Conservation (phyloP, 2,113 vertebrate genomes). For the Stictonetta naevosa region DNA sequence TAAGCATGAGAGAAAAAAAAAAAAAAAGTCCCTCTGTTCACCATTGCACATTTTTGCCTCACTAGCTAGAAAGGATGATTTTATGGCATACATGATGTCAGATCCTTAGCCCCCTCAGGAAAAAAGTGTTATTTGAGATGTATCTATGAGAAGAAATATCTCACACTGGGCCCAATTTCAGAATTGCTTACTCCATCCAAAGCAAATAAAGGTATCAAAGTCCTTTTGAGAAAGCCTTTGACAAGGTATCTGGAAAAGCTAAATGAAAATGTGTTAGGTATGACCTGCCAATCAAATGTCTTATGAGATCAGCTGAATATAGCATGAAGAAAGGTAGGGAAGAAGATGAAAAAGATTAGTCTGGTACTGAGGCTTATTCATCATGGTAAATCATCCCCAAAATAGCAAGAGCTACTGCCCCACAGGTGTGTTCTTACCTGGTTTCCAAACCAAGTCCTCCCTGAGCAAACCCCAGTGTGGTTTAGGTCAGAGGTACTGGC, state of each 20-base stretch:
- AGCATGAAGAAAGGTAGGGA: background rate
- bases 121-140: background rate
- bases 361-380: accelerated
- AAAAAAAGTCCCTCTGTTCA: background rate
- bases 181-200: background rate
- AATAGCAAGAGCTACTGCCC: accelerated
- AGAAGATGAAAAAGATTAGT: background rate
- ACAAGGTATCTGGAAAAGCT: background rate
- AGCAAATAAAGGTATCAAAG: background rate
- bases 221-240: background rate
- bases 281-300: background rate
- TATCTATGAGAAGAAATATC: background rate
- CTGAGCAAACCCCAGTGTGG: background rate
- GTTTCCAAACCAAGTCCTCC: background rate
- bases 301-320: background rate
- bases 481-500: no score
- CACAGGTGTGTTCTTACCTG: no score
- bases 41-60: background rate
- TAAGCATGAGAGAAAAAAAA: background rate
- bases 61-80: background rate
- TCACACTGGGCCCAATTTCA: background rate
- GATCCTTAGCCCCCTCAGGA: background rate
- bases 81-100: background rate
- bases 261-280: background rate
- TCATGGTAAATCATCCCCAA: background rate